phyloP scores from a whole-genome alignment of 1,140 invertebrate species.

The Berghia stephanieae region DNA sequence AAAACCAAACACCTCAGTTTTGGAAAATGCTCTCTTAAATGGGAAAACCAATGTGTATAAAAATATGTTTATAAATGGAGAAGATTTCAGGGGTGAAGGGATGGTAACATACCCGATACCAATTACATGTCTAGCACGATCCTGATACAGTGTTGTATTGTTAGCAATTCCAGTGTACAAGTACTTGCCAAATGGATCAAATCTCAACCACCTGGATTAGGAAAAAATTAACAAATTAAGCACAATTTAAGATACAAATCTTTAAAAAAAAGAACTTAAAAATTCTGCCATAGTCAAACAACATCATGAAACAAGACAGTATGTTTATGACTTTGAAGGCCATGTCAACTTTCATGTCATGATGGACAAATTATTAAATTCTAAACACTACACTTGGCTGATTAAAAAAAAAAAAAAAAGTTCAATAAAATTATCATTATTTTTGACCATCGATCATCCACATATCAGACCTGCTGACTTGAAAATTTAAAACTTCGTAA shows the following conservation, averaged over 20 bases:
- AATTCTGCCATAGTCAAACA: neutral
- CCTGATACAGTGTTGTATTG: conserved; percentile 53
- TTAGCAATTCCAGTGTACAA: conserved; percentile 87
- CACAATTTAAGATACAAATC: neutral
- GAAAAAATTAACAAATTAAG: conserved; percentile 1
- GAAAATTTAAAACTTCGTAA: too few species aligned
- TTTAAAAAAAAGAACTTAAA: neutral
- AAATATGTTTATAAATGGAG: neutral
- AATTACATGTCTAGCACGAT: conserved; percentile 35
- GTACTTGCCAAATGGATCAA: conserved; percentile 83
- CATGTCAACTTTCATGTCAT: neutral
- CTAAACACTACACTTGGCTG: neutral
- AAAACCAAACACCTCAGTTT: neutral
- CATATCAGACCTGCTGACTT: too few species aligned
- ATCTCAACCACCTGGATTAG: conserved; percentile 80
- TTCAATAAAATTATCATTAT: neutral
- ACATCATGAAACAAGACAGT: neutral
- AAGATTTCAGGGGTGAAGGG: neutral
- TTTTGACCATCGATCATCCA: too few species aligned
- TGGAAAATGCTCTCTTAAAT: neutral
- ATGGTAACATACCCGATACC: conserved; percentile 37
- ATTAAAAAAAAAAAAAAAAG: conserved; percentile 5
- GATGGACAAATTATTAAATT: neutral
- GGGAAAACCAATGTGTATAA: neutral
- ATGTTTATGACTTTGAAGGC: neutral